These are phyloP conservation scores for Scotopteryx bipunctaria DNA, from an alignment of 2,888 invertebrate genomes.

Conservation along the genomic window DNA sequence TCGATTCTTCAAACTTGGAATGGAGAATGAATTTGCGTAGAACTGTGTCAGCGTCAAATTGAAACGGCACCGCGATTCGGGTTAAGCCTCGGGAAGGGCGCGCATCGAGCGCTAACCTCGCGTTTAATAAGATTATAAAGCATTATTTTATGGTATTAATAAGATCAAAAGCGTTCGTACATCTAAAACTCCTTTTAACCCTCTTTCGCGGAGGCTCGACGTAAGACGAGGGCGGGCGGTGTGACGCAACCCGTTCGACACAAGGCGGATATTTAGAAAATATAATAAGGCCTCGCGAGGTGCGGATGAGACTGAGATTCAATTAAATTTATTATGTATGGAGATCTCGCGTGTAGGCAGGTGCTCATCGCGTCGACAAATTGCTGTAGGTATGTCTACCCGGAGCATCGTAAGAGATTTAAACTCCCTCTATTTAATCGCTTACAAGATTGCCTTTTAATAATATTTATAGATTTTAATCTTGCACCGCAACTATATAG, in stretches of 20 bases:
- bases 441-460: conserved; percentile 32
- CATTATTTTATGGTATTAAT: conserved; percentile 90
- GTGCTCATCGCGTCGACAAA: conserved; percentile 74
- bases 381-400: conserved; percentile 52
- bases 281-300: conserved; percentile 72
- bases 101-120: conserved; percentile 85
- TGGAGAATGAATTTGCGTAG: conserved; percentile 34
- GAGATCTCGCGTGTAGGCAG: conserved; percentile 75
- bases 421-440: conserved; percentile 42
- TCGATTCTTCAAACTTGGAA: conserved; percentile 47
- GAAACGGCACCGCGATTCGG: conserved; percentile 54
- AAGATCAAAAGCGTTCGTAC: conserved; percentile 88
- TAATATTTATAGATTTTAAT: conserved; percentile 7
- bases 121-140: conserved; percentile 90
- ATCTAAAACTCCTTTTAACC: conserved; percentile 84
- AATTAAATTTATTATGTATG: conserved; percentile 84
- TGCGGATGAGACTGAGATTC: conserved; percentile 79
- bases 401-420: conserved; percentile 45
- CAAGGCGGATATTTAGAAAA: conserved; percentile 77
- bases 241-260: conserved; percentile 67
- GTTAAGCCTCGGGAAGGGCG: conserved; percentile 67
- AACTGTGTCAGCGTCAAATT: conserved; percentile 63
- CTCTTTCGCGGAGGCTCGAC: conserved; percentile 73
- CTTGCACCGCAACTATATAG: too few relatives aligned
- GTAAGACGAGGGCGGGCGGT: conserved; percentile 79